Evolutionary conservation across 2,113 vertebrate species (phyloP).

Genomic region (Anseranas semipalmata): DNA sequence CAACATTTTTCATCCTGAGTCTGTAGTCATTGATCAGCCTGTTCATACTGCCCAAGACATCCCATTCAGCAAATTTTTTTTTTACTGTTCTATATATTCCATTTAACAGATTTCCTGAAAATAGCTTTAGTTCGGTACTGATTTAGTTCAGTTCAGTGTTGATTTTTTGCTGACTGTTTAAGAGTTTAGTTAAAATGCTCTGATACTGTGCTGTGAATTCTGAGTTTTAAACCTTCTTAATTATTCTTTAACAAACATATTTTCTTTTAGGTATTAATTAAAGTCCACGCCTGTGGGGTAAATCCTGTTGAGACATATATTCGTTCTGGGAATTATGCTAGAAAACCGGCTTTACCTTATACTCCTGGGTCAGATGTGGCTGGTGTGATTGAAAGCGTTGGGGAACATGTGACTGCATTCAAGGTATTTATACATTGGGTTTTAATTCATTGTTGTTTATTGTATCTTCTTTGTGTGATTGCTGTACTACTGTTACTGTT

Average conservation of each 20-base stretch:
- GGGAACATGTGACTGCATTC: constrained; percentile 78
- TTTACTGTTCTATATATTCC: rapidly evolving
- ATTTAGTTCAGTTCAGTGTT: background rate
- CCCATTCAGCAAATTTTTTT: too few species aligned
- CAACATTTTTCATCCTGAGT: background rate
- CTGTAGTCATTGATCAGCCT: rapidly evolving
- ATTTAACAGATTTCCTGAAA: background rate
- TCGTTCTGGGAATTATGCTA: constrained; percentile 78
- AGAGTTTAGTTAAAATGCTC: background rate
- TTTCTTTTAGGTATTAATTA: constrained; percentile 86
- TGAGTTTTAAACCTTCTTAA: background rate
- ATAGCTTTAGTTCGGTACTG: background rate
- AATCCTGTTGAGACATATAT: constrained; percentile 96
- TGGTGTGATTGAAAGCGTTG: constrained; percentile 84
- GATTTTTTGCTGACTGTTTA: background rate
- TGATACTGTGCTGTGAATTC: background rate
- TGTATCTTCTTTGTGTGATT: too few species aligned
- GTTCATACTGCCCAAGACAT: rapidly evolving
- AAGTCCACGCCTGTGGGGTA: constrained; percentile 87
- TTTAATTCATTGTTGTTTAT: rapidly evolving
- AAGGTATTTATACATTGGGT: constrained; percentile 72
- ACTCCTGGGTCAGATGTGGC: constrained; percentile 88
- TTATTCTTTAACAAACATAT: background rate
- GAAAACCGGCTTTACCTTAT: constrained; percentile 84
- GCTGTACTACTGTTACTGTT: rapidly evolving